Evolutionary conservation across 2,113 vertebrate genomes (phyloP).

Genomic region (Tautogolabrus adspersus): DNA sequence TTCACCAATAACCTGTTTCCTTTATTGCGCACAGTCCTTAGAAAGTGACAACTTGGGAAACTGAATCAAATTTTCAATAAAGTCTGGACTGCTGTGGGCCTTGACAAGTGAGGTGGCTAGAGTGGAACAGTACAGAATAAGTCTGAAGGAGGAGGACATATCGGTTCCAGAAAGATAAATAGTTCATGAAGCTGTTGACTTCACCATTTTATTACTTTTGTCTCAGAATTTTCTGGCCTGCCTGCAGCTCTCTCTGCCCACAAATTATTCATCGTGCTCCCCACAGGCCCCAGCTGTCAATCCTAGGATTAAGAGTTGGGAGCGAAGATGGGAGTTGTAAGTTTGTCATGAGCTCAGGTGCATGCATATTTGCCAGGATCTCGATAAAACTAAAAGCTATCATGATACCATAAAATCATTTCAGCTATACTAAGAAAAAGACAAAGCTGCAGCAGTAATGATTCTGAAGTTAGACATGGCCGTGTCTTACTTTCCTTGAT

Average conservation of each 20-base stretch:
- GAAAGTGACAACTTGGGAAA: slow-evolving; percentile 81
- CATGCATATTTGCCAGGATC: slow-evolving; percentile 6
- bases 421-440: not conserved
- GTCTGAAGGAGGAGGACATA: slow-evolving; percentile 70
- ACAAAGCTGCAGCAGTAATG: not conserved
- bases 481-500: too few species aligned
- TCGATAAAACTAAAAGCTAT: slow-evolving; percentile 7
- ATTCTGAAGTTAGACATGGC: not conserved
- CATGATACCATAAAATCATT: slow-evolving; percentile 8
- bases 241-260: slow-evolving; percentile 68
- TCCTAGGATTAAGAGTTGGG: slow-evolving; percentile 43
- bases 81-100: slow-evolving; percentile 73
- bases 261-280: slow-evolving; percentile 70
- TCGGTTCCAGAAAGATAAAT: slow-evolving; percentile 79
- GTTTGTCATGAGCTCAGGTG: slow-evolving; percentile 51
- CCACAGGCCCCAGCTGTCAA: slow-evolving; percentile 60
- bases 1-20: slow-evolving; percentile 75
- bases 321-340: slow-evolving; percentile 29
- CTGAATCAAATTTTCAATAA: slow-evolving; percentile 84
- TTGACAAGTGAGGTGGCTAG: slow-evolving; percentile 76
- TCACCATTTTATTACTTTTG: slow-evolving; percentile 79
- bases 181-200: slow-evolving; percentile 81
- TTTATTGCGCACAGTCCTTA: slow-evolving; percentile 82
- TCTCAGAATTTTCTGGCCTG: slow-evolving; percentile 64
- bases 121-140: slow-evolving; percentile 60